Evolutionary conservation across 2,797 vertebrate species (phyloP), one percentile per base, ranked within the genome.

Genomic region (Chelmon rostratus): DNA sequence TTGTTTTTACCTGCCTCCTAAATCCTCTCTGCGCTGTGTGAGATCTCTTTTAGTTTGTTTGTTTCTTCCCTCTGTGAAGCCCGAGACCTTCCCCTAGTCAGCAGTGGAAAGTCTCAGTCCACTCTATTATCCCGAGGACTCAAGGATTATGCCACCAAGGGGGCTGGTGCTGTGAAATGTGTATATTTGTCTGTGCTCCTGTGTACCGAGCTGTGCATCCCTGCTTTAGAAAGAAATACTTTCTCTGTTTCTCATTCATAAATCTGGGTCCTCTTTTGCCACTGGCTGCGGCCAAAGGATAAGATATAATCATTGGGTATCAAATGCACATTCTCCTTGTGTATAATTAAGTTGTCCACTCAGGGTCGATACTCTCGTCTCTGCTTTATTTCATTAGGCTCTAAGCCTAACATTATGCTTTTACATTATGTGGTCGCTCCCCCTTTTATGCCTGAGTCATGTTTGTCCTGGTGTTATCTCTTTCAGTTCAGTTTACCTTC

Each of bases 331-430:
- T 89, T 88, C 88, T 86, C 86, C 85, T 76, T 80, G 70, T 78
- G 75, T 92, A 79, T 95, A 93, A 96, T 95, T 92, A 93, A 92
- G 90, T 93, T 94, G 92, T 92, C 89, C 90, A 89, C 91, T 93
- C 79, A 63, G 63, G 91, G 83, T 95, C 94, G 78, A 91, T 94
- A 87, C 67, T 79, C 76, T 68, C 70, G 89, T 92, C 91, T 91
- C 84, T 81, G 78, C 76, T 87, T 93, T 88, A 88, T 94, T 90
- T 90, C 68, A 89, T 91, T 89, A 90, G 70, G 21, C 68, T 80
- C 47, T 54, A 44, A 79, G 78, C 69, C 61, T 71, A 79, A 90
- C 78, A 83, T 85, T 84, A 78, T 86, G 75, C 68, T 75, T 88
- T 76, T 87, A 81, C 78, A 82, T 87, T 66, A 82, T 87, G 76